phyloP scores from a whole-genome alignment of 2,797 vertebrate species.

The Oryzias dopingdopingensis region DNA sequence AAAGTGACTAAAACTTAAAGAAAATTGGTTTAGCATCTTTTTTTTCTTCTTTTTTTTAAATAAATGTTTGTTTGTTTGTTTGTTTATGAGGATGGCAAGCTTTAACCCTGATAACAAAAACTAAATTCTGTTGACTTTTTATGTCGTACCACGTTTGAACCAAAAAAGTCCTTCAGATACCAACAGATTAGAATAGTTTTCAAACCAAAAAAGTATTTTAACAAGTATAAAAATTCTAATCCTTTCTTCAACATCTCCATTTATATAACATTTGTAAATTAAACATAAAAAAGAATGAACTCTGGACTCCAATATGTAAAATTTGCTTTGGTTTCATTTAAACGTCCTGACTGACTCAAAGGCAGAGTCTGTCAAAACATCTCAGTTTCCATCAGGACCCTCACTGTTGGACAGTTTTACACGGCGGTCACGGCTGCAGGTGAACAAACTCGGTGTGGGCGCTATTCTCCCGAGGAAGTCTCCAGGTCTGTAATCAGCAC shows the following conservation, averaged over 20 bases:
- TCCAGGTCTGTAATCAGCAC: slow-evolving; percentile 88
- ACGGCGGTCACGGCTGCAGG: slow-evolving; percentile 27
- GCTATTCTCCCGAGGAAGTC: slow-evolving; percentile 74
- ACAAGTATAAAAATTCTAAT: slow-evolving; percentile 9
- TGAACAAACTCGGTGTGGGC: background rate
- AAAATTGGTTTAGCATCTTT: background rate
- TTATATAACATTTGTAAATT: slow-evolving; percentile 6
- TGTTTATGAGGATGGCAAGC: too few relatives aligned
- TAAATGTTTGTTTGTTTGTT: too few relatives aligned
- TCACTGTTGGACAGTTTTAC: slow-evolving; percentile 52
- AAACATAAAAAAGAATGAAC: slow-evolving; percentile 15
- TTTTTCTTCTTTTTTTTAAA: too few relatives aligned
- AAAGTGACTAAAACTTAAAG: slow-evolving; percentile 29
- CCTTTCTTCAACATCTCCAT: slow-evolving; percentile 10
- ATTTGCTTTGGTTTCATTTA: background rate
- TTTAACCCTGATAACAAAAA: too few relatives aligned
- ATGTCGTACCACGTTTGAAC: too few relatives aligned
- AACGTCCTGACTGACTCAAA: slow-evolving; percentile 13
- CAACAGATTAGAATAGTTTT: too few relatives aligned
- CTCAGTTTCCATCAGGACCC: slow-evolving; percentile 15
- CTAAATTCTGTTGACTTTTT: too few relatives aligned
- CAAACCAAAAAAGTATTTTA: slow-evolving; percentile 3
- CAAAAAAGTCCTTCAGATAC: too few relatives aligned
- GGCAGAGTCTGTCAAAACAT: slow-evolving; percentile 23
- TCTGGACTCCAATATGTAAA: slow-evolving; percentile 8